Base-by-base conservation (phyloP, 2,888 invertebrate genomes). In the Amphimallon solstitiale region DNA sequence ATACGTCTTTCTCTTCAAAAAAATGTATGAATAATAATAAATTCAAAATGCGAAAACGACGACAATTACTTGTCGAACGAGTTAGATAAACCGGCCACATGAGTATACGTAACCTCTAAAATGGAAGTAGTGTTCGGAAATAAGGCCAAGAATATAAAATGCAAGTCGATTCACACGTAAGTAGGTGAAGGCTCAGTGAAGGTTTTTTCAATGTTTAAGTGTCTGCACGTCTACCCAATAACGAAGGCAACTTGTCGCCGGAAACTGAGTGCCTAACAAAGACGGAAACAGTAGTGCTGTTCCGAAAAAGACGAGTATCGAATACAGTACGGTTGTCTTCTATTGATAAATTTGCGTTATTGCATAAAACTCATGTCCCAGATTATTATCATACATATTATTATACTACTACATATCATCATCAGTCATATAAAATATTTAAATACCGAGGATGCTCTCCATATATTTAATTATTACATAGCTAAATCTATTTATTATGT, bases 101-200 rank as follows among this genome's bases (percentile, higher is more conserved):
- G 52, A 61, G 54, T 45, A 40, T n/a, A n/a, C 29, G 40, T 54
- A 64, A 64, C 64, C 64, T 64, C 56, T 56, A 56, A 56, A 46
- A 17, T 56, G 17, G 40, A 56, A 56, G 43, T 48, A 56, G 23
- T 40, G 56, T 9, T 62, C 49, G 59, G 54, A 79, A 80, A 79
- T 79, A 80, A 81, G 80, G 80, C 79, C 79, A 79, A 79, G 80
- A 78, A 78, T 80, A 79, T 77, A 73, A 78, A 79, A 79, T 79
- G 79, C 79, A 79, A 77, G 75, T 78, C 76, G 73, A 78, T 81
- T 80, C 80, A 67, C 71, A 72, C 63, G 40, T 78, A 82, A 81
- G 78, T 81, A 75, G 82, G 82, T 82, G 80, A 81, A 82, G 82
- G 82, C 80, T 69, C 77, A 73, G 72, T 72, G 79, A 78, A 78